Percentiles rank a stretch among this genome's conserved stretches.
These are phyloP conservation scores for Ganaspis brasiliensis DNA, from an alignment of 2,888 invertebrate genomes.

Conservation along the genomic window DNA sequence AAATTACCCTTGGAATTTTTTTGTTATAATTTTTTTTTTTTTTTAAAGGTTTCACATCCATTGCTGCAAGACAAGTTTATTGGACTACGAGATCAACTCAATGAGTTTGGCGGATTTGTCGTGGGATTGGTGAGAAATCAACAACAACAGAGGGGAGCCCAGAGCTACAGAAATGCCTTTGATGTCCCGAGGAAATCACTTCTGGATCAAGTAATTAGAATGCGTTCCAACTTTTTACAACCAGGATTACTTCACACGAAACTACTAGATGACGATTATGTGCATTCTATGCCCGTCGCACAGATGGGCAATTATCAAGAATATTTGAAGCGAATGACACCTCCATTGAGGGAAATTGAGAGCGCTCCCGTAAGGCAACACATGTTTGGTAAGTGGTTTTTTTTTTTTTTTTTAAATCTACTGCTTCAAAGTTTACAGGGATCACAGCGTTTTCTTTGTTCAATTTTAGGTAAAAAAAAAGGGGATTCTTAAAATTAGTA, in stretches of 20 bases:
- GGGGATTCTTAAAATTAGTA: too few relatives aligned
- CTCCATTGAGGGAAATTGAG: conserved; percentile 96
- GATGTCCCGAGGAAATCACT: conserved; percentile 95
- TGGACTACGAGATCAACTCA: conserved; percentile 91
- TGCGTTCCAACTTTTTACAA: conserved; percentile 96
- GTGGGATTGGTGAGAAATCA: conserved; percentile 86
- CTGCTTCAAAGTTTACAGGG: too few relatives aligned
- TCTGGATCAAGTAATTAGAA: conserved; percentile 95
- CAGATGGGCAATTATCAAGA: conserved; percentile 99
- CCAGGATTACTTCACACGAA: conserved; percentile 88
- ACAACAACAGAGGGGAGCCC: conserved; percentile 82
- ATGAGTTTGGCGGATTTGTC: conserved; percentile 92
- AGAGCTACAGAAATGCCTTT: conserved; percentile 95
- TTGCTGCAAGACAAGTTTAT: conserved; percentile 91
- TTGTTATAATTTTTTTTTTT: conserved; percentile 15
- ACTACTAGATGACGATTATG: conserved; percentile 93
- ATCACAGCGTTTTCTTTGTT: too few relatives aligned
- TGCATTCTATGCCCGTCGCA: conserved; percentile 97
- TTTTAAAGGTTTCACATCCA: conserved; percentile 85
- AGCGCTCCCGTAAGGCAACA: conserved; percentile 97
- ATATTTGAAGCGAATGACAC: conserved; percentile 96
- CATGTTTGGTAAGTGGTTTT: conserved; percentile 90
- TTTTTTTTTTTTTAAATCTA: too few relatives aligned
- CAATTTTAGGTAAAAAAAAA: too few relatives aligned
- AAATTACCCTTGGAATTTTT: too few relatives aligned